phyloP scores from a whole-genome alignment of 2,797 vertebrate genomes.

The Myoxocephalus aenaeus region DNA sequence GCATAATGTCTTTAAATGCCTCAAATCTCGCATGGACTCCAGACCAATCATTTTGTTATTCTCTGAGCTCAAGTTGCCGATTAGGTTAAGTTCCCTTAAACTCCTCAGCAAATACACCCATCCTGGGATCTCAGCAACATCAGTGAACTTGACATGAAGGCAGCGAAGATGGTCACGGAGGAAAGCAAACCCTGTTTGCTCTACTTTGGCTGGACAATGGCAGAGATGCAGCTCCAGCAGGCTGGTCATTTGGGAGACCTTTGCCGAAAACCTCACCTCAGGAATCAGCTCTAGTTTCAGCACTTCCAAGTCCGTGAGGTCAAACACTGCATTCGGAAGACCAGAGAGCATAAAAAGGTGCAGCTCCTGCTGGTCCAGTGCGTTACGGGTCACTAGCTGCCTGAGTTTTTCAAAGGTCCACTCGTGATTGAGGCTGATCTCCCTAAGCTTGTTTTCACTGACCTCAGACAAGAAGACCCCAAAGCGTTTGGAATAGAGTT shows the following conservation, averaged over 20 bases:
- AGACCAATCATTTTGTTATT: constrained; percentile 98
- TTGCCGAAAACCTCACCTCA: constrained; percentile 94
- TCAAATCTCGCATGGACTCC: constrained; percentile 94
- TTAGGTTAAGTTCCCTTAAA: constrained; percentile 92
- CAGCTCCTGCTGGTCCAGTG: constrained; percentile 94
- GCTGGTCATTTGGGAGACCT: constrained; percentile 97
- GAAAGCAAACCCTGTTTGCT: constrained; percentile 95
- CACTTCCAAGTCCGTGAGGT: constrained; percentile 94
- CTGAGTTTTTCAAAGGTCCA: constrained; percentile 97
- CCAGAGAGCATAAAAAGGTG: constrained; percentile 97
- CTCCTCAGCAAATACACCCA: constrained; percentile 97
- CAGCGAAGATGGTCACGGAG: constrained; percentile 95
- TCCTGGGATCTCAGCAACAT: constrained; percentile 94
- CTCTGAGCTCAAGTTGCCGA: constrained; percentile 96
- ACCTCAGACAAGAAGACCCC: constrained; percentile 97
- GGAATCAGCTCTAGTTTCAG: constrained; percentile 96
- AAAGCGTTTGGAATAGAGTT: constrained; percentile 96
- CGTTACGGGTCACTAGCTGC: constrained; percentile 91
- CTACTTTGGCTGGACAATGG: constrained; percentile 96
- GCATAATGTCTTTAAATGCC: constrained; percentile 91
- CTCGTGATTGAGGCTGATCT: constrained; percentile 97
- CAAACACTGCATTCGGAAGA: constrained; percentile 95
- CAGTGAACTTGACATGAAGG: constrained; percentile 98
- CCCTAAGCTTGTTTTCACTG: constrained; percentile 96
- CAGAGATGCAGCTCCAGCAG: constrained; percentile 95